A percentile compares a stretch with the other conserved stretches of the same genome.
phyloP scores from a whole-genome alignment of 2,888 invertebrate species.

The Aspidiotus destructor region DNA sequence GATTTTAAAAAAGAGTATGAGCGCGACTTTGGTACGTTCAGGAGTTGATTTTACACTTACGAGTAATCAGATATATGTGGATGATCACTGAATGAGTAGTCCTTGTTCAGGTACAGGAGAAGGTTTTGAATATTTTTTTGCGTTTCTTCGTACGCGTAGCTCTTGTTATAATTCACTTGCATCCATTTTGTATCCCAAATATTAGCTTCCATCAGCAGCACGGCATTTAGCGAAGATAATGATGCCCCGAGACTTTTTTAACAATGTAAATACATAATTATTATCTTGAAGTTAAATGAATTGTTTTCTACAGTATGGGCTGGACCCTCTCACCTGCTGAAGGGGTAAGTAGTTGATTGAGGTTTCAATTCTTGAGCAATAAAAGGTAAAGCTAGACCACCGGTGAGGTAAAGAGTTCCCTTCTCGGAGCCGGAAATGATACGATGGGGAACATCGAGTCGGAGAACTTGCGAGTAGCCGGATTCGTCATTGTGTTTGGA shows the following conservation, averaged over 20 bases:
- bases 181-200: conserved; percentile 39
- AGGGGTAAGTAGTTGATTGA: conserved; percentile 7
- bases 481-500: conserved; percentile 64
- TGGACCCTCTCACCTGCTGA: not conserved
- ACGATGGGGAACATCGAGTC: conserved; percentile 54
- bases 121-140: conserved; percentile 44
- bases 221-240: conserved; percentile 51
- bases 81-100: conserved; percentile 58
- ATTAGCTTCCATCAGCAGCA: conserved; percentile 46
- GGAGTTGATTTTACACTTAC: conserved; percentile 35
- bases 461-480: conserved; percentile 58
- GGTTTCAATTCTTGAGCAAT: conserved; percentile 31
- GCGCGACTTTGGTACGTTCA: not conserved
- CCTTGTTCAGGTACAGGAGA: conserved; percentile 53
- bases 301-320: not conserved
- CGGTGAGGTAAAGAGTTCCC: conserved; percentile 52
- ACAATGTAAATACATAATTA: not conserved
- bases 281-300: not conserved
- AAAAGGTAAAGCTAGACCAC: conserved; percentile 52
- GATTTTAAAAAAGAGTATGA: not conserved
- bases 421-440: conserved; percentile 57
- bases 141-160: conserved; percentile 11
- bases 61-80: conserved; percentile 53
- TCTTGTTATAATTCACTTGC: conserved; percentile 11
- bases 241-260: conserved; percentile 43